Percentiles rank a stretch among this genome's conserved stretches.
Conservation (phyloP, 2,797 vertebrate genomes). For the Hylomyscus alleni region DNA sequence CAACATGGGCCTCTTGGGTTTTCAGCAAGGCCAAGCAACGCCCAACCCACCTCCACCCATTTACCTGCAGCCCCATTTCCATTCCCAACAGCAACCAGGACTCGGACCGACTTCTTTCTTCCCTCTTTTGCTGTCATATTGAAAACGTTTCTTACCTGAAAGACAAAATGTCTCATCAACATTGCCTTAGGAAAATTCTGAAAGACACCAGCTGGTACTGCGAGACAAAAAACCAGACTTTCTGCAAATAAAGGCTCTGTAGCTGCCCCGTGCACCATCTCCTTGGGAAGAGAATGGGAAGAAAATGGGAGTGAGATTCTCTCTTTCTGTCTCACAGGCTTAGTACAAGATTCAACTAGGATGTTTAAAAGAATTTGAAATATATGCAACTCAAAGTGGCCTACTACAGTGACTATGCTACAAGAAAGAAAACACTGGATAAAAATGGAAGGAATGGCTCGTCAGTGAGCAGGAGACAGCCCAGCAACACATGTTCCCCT, state of each 20-base stretch:
- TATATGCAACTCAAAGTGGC: not conserved
- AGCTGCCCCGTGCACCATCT: not conserved
- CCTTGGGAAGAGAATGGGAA: not conserved
- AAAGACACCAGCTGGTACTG: not conserved
- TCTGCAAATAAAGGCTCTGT: not conserved
- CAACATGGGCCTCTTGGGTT: too few relatives aligned
- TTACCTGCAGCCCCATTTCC: conserved; percentile 95
- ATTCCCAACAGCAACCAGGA: conserved; percentile 96
- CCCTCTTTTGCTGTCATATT: conserved; percentile 98
- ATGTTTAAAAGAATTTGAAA: not conserved
- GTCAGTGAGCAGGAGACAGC: not conserved
- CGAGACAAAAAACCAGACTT: not conserved
- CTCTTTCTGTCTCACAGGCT: not conserved
- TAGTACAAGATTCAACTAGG: not conserved
- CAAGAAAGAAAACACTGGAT: conserved; percentile 4
- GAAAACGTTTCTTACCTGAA: conserved; percentile 96
- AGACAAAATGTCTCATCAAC: conserved; percentile 67
- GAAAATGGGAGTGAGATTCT: not conserved
- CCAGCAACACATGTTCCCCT: not conserved
- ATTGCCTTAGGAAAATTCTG: not conserved
- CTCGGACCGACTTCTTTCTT: conserved; percentile 94
- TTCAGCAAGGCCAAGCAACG: not conserved
- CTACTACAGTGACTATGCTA: not conserved
- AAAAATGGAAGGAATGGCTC: conserved; percentile 5
- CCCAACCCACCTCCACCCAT: not conserved